Percentiles rank a stretch among this genome's conserved stretches.
Evolutionary conservation across 2,797 vertebrate species (phyloP).

Genomic region (Psittacula derbiana): DNA sequence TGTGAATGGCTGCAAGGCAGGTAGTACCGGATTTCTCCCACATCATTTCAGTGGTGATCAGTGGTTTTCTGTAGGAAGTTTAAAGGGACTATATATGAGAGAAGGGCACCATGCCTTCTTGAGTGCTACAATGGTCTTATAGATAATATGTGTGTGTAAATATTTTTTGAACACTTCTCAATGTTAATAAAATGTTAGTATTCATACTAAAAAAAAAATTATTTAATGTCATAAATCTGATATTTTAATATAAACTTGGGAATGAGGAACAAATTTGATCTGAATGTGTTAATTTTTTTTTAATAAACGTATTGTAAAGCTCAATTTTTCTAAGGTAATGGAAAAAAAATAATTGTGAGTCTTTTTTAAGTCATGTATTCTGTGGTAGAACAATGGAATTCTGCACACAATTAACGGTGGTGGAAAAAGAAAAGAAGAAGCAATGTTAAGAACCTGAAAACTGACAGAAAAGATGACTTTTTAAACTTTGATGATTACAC

Average conservation of each 20-base stretch:
- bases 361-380: not conserved
- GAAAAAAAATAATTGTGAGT: not conserved
- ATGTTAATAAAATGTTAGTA: not conserved
- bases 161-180: not conserved
- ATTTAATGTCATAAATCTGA: not conserved
- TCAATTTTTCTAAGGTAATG: not conserved
- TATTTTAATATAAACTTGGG: not conserved
- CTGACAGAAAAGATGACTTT: not conserved
- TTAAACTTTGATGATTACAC: not conserved
- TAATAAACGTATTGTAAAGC: not conserved
- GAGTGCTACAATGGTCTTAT: not conserved
- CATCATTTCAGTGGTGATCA: not conserved
- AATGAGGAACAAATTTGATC: not conserved
- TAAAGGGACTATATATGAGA: not conserved
- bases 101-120: not conserved
- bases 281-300: not conserved
- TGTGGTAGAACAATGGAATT: not conserved
- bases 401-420: not conserved
- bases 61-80: not conserved
- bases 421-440: not conserved
- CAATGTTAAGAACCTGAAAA: not conserved
- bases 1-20: not conserved
- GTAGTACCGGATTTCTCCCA: not conserved
- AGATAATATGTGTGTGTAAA: not conserved
- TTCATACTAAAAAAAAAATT: not conserved